Evolutionary conservation across 2,888 invertebrate genomes (phyloP), one percentile per base, ranked within the genome.

Genomic region (Hylaea fasciaria): DNA sequence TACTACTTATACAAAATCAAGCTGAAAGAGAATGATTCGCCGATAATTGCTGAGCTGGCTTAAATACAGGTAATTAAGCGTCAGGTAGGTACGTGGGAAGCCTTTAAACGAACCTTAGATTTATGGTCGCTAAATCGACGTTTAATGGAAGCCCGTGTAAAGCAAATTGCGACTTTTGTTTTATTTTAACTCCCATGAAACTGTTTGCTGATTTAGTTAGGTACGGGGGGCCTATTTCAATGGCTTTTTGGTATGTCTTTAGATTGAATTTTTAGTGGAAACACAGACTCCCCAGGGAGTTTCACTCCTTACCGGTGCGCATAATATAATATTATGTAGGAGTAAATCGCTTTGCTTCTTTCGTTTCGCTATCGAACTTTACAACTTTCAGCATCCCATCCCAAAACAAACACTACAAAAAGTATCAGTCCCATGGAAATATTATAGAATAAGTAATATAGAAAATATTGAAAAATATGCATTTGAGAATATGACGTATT

Each of bases 1-100:
- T 22, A 22, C 22, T 22, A 22, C 22, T 5, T 22, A 37, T 10
- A 37, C 37, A 37, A 37, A 12, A 12, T 12, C 37, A 37, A 37
- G 37, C n/a, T 35, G 22, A 22, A 32, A 32, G 12, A 37, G 37
- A 37, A 37, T 37, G 49, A 39, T 40, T 39, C 16, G n/a, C 16
- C 9, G 43, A 13, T 51, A 57, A 64, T 58, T 64, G 46, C 56
- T 44, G 29, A 59, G 46, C 47, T 35, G 54, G 32, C 47, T 51
- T 44, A 44, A 47, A 60, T 59, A 51, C 54, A 37, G 22, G 51
- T 55, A 60, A 64, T 64, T 64, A 60, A 57, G 54, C 51, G 39
- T 35, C 40, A 43, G 57, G 22, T 43, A n/a, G n/a, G 10, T 37
- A 57, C 64, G 57, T 60, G 56, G 63, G 56, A 12, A 60, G 60